Percentiles rank a stretch among this genome's conserved stretches.
Evolutionary conservation across 30 jellyfish, hydroid and myxozoan genomes (phyloP).

Genomic region (Clytia hemisphaerica): DNA sequence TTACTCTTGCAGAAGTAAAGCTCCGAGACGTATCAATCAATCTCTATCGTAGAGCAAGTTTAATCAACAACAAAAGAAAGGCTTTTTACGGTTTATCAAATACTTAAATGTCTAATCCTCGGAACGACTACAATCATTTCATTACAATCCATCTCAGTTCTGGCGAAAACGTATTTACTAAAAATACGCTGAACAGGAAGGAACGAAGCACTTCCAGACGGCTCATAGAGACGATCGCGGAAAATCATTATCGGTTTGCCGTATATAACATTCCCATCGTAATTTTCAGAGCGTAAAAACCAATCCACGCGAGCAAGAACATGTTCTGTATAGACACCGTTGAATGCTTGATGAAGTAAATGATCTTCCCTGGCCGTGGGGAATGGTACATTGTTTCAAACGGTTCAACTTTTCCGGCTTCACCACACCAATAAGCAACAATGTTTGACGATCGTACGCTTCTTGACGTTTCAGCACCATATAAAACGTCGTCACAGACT

Average conservation of each 20-base stretch:
- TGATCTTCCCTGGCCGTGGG: background rate
- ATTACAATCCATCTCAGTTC: background rate
- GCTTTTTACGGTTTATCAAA: too few relatives aligned
- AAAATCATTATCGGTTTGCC: background rate
- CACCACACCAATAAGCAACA: background rate
- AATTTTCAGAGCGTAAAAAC: background rate
- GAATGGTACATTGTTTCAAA: too few relatives aligned
- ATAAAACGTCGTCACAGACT: background rate
- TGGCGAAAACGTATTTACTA: background rate
- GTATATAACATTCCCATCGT: background rate
- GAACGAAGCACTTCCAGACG: background rate
- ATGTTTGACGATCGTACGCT: background rate
- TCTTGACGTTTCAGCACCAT: background rate
- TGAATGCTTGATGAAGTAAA: background rate
- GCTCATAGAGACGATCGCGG: background rate
- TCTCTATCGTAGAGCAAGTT: too few relatives aligned
- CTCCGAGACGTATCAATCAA: too few relatives aligned
- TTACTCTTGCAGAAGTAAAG: too few relatives aligned
- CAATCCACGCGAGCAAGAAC: background rate
- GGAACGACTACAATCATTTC: constrained; percentile 2
- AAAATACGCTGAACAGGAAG: background rate
- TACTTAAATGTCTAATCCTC: too few relatives aligned
- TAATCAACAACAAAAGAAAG: too few relatives aligned
- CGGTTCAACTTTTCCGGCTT: too few relatives aligned
- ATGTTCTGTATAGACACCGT: background rate